Base-by-base conservation (phyloP, 2,113 vertebrate genomes). In the Saccopteryx bilineata region DNA sequence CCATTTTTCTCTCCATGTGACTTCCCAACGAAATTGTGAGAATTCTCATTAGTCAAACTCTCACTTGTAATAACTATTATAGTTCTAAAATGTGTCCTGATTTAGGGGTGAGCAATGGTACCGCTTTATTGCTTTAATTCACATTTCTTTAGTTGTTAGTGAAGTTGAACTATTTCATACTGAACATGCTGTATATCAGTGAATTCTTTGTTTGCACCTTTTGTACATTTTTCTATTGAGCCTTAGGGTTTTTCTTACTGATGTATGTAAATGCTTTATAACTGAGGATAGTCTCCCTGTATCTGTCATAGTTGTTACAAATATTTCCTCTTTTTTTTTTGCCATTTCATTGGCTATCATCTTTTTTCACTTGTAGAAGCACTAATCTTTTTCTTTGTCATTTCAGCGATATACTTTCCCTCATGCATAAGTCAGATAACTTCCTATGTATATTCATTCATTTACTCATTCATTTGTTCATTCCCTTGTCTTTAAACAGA, bases 61-160 rank as follows among this genome's bases (percentile, higher is more conserved):
- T 87, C 52, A 78, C 54, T 52, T 83, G 3, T 54, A 71, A 71
- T 52, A 84, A 85, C 18, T 68, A 72, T 88, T 65, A 50, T 24
- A 87, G 15, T 66, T 91, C n/a, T 74, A 81, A 87, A 81, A 50
- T 66, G 7, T 87, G 66, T 87, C 66, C 75, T 75, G 33, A 46
- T 81, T 75, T 87, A 92, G 58, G 66, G 24, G 21, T 66, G 58
- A 65, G 4, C 39, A 68, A 60, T 31, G 5, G 3, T 75, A 19
- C 65, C 24, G n/a, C 15, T 74, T 86, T 72, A 56, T 66, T 58
- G 68, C 39, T 95, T 79, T 72, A 48, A 58, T 81, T 94, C 74
- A 46, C 23, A 74, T 58, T 86, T 91, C 7, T 50, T 87, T 74
- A n/a, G 31, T 50, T 61, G n/a, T 79, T 74, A 71, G 11, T 80